Percentiles rank a stretch among this genome's conserved stretches.
These are phyloP conservation scores for Arizona elegans DNA, from an alignment of 2,113 vertebrate species.

Conservation along the genomic window DNA sequence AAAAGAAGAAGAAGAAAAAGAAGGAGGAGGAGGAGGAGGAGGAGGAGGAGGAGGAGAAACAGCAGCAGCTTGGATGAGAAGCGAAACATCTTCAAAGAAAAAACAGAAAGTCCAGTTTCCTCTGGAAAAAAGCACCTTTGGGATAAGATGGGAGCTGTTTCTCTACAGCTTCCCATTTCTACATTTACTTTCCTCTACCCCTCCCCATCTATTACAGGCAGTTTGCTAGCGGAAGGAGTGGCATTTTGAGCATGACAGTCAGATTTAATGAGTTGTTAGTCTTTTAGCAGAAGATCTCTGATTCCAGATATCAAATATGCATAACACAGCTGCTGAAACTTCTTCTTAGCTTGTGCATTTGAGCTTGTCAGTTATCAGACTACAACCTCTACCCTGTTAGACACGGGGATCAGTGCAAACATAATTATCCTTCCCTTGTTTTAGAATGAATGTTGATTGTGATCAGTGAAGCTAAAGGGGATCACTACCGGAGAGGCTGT, in stretches of 20 bases:
- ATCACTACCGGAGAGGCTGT: neutral
- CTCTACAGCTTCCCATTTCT: neutral
- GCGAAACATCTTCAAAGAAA: too few species aligned
- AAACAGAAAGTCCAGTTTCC: too few species aligned
- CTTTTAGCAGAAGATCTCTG: neutral
- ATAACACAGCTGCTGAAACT: neutral
- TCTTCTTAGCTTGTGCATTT: neutral
- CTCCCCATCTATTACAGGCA: neutral
- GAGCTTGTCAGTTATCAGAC: neutral
- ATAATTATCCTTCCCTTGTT: neutral
- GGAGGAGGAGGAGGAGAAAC: too few species aligned
- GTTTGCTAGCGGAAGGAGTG: too few species aligned
- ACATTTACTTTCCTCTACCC: neutral
- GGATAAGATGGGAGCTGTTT: neutral
- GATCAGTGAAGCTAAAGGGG: neutral
- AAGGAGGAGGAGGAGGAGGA: too few species aligned
- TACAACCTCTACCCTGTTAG: neutral
- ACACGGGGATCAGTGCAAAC: neutral
- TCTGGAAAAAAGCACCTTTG: too few species aligned
- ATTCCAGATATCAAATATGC: neutral
- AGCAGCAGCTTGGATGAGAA: too few species aligned
- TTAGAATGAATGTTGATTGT: neutral
- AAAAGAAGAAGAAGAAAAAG: too few species aligned
- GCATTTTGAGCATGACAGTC: neutral
- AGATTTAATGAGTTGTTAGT: neutral